Conservation (phyloP, 2,113 vertebrate genomes). For the Crocuta crocuta region DNA sequence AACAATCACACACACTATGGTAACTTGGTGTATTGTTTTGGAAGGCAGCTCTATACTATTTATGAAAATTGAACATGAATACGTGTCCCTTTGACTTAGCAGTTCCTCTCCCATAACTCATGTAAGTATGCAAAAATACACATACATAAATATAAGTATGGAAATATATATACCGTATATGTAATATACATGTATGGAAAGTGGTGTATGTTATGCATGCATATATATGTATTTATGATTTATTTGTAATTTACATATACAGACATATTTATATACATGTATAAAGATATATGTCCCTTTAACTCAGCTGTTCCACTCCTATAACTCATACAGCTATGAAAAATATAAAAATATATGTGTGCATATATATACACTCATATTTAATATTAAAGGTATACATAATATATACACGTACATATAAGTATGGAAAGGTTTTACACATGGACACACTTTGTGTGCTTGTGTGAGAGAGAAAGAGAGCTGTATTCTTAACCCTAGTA, state of each 20-base stretch:
- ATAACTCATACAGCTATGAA: not conserved
- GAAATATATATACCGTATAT: not conserved
- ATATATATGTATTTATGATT: not conserved
- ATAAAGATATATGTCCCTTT: not conserved
- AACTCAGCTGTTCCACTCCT: not conserved
- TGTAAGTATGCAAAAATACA: not conserved
- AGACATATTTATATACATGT: not conserved
- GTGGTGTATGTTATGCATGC: not conserved
- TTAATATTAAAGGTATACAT: not conserved
- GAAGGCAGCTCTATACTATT: not conserved
- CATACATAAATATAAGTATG: not conserved
- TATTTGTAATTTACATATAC: not conserved
- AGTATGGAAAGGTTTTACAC: slow-evolving; percentile 28
- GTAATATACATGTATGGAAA: not conserved
- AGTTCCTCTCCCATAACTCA: not conserved
- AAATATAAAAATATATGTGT: not conserved
- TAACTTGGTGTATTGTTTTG: slow-evolving; percentile 9
- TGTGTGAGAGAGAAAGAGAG: not conserved
- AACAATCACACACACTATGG: not conserved
- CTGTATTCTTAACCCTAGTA: not conserved
- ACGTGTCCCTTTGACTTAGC: not conserved
- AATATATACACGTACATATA: not conserved
- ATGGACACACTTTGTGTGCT: not conserved
- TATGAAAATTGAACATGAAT: not conserved
- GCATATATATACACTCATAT: not conserved